phyloP scores from a whole-genome alignment of 1,140 invertebrate genomes.

The Coenobita brevimanus region DNA sequence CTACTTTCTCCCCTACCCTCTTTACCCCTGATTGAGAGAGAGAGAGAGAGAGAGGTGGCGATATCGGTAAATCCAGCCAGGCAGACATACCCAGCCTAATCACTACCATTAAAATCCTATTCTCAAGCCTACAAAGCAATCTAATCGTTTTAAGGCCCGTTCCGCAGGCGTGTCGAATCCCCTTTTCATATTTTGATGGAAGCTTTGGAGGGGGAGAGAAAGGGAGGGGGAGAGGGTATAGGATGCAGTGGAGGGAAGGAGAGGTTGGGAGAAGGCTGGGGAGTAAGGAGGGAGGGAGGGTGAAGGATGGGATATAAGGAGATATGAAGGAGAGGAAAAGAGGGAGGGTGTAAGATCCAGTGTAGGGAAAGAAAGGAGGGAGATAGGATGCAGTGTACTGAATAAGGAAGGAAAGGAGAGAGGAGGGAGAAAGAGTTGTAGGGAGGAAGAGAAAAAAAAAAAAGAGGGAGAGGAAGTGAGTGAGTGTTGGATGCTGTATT shows the following conservation, averaged over 20 bases:
- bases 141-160: neutral
- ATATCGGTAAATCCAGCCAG: no score
- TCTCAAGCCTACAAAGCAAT: neutral
- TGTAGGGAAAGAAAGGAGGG: neutral
- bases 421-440: neutral
- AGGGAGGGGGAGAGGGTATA: neutral
- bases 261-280: neutral
- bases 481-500: no score
- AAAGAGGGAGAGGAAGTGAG: neutral
- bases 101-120: constrained; percentile 8
- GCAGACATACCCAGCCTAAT: neutral
- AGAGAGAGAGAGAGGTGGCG: no score
- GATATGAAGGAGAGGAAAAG: neutral
- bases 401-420: neutral
- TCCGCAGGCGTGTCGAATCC: neutral
- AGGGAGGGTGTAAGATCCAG: neutral
- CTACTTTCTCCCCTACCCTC: no score
- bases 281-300: neutral
- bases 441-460: neutral
- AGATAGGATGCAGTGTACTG: neutral
- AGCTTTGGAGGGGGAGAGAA: neutral
- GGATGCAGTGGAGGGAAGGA: neutral
- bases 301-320: neutral
- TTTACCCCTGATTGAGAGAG: no score
- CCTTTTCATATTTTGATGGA: constrained; percentile 16